phyloP scores from a whole-genome alignment of 2,888 invertebrate genomes.

The Luperina nickerlii region DNA sequence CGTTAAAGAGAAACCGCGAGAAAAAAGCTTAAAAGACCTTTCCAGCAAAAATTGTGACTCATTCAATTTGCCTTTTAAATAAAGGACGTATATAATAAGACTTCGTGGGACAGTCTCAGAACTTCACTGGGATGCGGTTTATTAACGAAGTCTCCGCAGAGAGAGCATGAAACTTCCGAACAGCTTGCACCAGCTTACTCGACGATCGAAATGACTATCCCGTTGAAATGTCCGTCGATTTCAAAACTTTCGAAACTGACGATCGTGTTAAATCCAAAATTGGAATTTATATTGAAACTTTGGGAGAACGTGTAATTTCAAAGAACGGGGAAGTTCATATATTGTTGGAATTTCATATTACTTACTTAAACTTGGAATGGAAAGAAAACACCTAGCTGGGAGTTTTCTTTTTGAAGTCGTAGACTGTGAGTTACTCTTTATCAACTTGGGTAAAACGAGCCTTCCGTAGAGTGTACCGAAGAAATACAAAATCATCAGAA shows the following conservation, averaged over 20 bases:
- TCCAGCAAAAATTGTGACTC: constrained; percentile 20
- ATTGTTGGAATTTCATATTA: constrained; percentile 47
- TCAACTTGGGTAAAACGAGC: constrained; percentile 1
- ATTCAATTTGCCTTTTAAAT: constrained; percentile 49
- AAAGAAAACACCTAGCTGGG: constrained; percentile 31
- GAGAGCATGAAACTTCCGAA: constrained; percentile 65
- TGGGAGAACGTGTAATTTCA: constrained; percentile 40
- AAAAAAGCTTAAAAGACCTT: constrained; percentile 25
- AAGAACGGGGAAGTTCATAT: constrained; percentile 54
- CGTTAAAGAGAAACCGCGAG: constrained; percentile 29
- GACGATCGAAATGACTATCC: constrained; percentile 65
- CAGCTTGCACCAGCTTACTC: constrained; percentile 67
- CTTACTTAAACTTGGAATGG: constrained; percentile 32
- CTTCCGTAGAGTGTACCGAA: neutral
- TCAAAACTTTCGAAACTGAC: constrained; percentile 67
- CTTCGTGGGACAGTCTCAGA: constrained; percentile 44
- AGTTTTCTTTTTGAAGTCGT: constrained; percentile 30
- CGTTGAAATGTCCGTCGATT: constrained; percentile 62
- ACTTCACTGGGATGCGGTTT: constrained; percentile 66
- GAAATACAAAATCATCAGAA: constrained; percentile 17
- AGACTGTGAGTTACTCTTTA: constrained; percentile 18
- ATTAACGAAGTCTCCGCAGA: constrained; percentile 65
- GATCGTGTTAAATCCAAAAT: constrained; percentile 64
- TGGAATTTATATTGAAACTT: constrained; percentile 68
- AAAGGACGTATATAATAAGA: constrained; percentile 23